These are phyloP conservation scores for Eupithecia vulgata DNA, from an alignment of 2,888 invertebrate species.

Conservation along the genomic window DNA sequence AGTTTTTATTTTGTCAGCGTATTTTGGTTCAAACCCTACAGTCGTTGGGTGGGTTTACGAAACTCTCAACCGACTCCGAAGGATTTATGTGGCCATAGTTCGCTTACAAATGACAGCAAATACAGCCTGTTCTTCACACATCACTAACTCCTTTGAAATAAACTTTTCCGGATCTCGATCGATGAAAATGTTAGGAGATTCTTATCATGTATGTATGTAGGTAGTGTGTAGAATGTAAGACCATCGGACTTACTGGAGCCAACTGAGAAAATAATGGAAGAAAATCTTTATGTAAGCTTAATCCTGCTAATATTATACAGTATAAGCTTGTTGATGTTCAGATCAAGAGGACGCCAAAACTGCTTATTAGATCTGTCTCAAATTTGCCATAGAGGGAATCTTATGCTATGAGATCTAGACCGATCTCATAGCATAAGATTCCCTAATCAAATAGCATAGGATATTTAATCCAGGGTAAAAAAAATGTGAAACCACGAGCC, in stretches of 20 bases:
- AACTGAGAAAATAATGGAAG: neutral
- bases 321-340: too few species aligned
- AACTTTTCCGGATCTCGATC: constrained; percentile 13
- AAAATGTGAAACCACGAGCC: too few species aligned
- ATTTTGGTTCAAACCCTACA: constrained; percentile 21
- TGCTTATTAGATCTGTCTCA: too few species aligned
- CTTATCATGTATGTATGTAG: neutral
- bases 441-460: too few species aligned
- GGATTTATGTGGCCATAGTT: constrained; percentile 32
- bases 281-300: too few species aligned
- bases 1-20: constrained; percentile 9
- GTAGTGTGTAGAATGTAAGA: neutral
- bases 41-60: constrained; percentile 21
- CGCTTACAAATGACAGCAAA: constrained; percentile 37
- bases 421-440: too few species aligned
- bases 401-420: too few species aligned
- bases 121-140: constrained; percentile 25
- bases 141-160: constrained; percentile 32
- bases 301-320: too few species aligned
- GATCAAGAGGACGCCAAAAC: too few species aligned
- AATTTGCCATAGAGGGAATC: too few species aligned
- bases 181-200: neutral
- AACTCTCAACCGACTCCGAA: constrained; percentile 26
- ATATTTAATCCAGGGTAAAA: too few species aligned
- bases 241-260: neutral